Conservation (phyloP, 2,797 vertebrate species). For the Phoebastria nigripes region DNA sequence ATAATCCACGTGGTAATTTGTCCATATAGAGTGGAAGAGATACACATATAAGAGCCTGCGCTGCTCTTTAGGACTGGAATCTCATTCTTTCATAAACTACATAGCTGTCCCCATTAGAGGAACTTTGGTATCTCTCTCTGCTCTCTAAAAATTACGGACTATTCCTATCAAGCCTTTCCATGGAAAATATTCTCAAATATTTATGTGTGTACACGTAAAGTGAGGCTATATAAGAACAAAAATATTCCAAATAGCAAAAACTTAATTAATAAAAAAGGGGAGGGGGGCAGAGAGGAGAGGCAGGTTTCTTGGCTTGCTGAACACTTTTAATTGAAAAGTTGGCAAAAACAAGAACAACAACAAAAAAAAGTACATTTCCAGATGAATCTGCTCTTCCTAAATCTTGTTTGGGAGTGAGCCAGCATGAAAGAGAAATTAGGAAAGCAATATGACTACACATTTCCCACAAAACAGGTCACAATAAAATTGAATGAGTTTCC, state of each 20-base stretch:
- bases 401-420: conserved; percentile 17
- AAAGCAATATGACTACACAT: neutral
- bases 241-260: neutral
- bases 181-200: conserved; percentile 30
- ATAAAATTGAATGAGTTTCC: neutral
- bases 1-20: neutral
- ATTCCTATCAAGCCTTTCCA: neutral
- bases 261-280: neutral
- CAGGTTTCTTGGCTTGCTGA: conserved; percentile 27
- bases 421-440: conserved; percentile 5
- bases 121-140: neutral
- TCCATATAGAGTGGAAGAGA: neutral
- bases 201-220: neutral
- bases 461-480: conserved; percentile 32
- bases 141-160: neutral
- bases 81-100: neutral
- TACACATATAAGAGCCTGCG: neutral
- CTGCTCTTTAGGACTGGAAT: neutral
- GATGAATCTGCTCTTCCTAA: conserved; percentile 37
- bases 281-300: rapidly evolving
- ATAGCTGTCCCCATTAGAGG: neutral
- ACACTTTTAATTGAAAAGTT: conserved; percentile 42
- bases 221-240: neutral
- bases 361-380: conserved; percentile 6
- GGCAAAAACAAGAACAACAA: conserved; percentile 10